These are phyloP conservation scores for Rhyacichthys aspro DNA, from an alignment of 2,797 vertebrate species.

Conservation along the genomic window DNA sequence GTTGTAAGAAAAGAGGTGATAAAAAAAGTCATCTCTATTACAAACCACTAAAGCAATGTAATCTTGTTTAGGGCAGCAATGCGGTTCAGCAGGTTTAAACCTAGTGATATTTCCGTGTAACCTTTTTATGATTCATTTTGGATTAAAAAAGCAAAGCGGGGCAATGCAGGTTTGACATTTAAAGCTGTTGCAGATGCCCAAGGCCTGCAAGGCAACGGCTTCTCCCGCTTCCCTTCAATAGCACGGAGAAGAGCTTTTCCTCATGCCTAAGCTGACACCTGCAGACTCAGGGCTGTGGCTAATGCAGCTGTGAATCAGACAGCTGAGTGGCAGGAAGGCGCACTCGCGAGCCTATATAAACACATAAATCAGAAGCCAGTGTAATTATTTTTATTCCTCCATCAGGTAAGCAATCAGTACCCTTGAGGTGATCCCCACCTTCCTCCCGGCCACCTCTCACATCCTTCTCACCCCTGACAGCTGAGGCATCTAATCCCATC, in stretches of 20 bases:
- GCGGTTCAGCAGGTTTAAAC: slow-evolving; percentile 46
- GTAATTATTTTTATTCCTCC: slow-evolving; percentile 62
- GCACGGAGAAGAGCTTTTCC: slow-evolving; percentile 30
- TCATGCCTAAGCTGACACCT: slow-evolving; percentile 58
- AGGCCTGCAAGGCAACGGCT: slow-evolving; percentile 36
- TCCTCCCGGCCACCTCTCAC: slow-evolving; percentile 16
- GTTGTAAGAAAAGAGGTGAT: slow-evolving; percentile 3
- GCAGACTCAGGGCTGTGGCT: slow-evolving; percentile 44
- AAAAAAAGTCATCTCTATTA: slow-evolving; percentile 1
- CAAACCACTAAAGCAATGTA: slow-evolving; percentile 22
- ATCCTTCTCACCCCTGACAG: slow-evolving; percentile 42
- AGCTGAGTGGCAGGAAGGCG: slow-evolving; percentile 15
- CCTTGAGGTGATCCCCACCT: slow-evolving; percentile 48
- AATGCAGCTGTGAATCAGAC: slow-evolving; percentile 53
- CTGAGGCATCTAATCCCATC: slow-evolving; percentile 47
- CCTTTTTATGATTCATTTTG: slow-evolving; percentile 48
- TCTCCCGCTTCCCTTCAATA: slow-evolving; percentile 24
- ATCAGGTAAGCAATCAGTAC: slow-evolving; percentile 50
- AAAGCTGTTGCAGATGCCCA: slow-evolving; percentile 43
- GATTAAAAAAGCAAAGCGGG: slow-evolving; percentile 47
- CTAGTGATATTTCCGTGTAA: slow-evolving; percentile 54
- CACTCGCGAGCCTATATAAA: slow-evolving; percentile 24
- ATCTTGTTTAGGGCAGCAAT: slow-evolving; percentile 35
- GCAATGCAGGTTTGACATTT: slow-evolving; percentile 64
- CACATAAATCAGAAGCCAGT: slow-evolving; percentile 53